Base-by-base conservation (phyloP, 2,888 invertebrate genomes). In the Stramonita haemastoma region DNA sequence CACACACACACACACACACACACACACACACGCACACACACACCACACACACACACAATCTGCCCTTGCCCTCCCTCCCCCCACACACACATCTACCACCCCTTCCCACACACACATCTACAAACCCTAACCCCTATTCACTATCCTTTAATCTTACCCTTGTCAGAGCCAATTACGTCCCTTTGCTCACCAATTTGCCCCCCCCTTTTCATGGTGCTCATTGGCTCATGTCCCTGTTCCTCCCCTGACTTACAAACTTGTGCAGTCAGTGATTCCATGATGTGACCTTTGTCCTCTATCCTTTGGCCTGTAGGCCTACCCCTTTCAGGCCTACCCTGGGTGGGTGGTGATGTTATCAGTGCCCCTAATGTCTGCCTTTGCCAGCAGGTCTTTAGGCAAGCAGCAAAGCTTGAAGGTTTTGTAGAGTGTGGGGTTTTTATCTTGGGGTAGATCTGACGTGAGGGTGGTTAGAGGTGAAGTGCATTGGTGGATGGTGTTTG, bases 301-400 rank as follows among this genome's bases (percentile, higher is more conserved):
- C 32, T 32, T 19, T 8, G 0, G 79, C 17, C 79, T 1, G 29
- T n/a, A n/a, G n/a, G n/a, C 46, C 32, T 34, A 79, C 79, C 79
- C 79, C 32, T 13, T 32, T 32, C 4, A 32, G 29, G 17, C 26
- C 34, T 34, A 79, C 70, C 70, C 79, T 29, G 79, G 79, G 79
- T 56, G 46, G 84, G n/a, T 84, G 46, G 15, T 84, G 84, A 84
- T 84, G 84, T 56, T 84, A 84, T 84, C 84, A 22, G 46, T 34
- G 0, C 56, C 56, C n/a, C 11, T 84, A 84, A 84, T 84, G 46
- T 46, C 84, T 84, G 46, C 84, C 84, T 26, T 36, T 84, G 4
- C 32, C 56, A 15, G 26, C 0, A 8, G n/a, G 8, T 29, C 46
- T 26, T 46, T 84, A 5, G 46, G 8, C 13, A 46, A 13, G 79